Base-by-base conservation (phyloP, 2,888 invertebrate species). In the Noctua janthina region DNA sequence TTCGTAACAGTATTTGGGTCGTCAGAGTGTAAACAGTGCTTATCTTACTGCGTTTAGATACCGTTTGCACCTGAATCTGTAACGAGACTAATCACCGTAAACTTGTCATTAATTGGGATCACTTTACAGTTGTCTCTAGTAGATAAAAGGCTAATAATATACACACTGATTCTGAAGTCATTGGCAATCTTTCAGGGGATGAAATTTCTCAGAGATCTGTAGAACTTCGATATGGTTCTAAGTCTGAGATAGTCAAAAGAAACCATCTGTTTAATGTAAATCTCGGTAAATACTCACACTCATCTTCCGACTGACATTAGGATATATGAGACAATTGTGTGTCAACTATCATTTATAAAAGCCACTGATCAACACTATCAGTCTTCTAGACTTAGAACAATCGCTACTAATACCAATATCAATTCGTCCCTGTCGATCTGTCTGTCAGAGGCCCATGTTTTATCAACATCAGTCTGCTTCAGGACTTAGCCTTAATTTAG, bases 1-100 rank as follows among this genome's bases (percentile, higher is more conserved):
- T 90, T 90, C 85, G 83, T 86, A 90, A 90, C 84, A 80, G 74
- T 87, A 88, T 90, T 90, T 89, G 76, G 90, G 88, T 82, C 90
- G 83, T 43, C 69, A 56, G 69, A 86, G 71, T 84, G 82, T 90
- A 87, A 88, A 87, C 87, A 85, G 17, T 46, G 71, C 85, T 89
- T 90, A 90, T 90, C 89, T 88, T 74, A 56, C 56, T 11, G 54
- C 77, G 71, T 54, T 76, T 13, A 79, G 79, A 70, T 71, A 87
- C 87, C 69, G 85, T 74, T 83, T 84, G 68, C 78, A 85, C 85
- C 88, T 86, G 85, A 81, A 87, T 87, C 77, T 80, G 51, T 74
- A 66, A 86, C 78, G 29, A 82, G 64, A 43, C 59, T 59, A 54
- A 81, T 73, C 66, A 15, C 13, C 20, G 56, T 29, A 71, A 49